Evolutionary conservation across 2,113 vertebrate genomes (phyloP).

Genomic region (Ornithorhynchus anatinus): DNA sequence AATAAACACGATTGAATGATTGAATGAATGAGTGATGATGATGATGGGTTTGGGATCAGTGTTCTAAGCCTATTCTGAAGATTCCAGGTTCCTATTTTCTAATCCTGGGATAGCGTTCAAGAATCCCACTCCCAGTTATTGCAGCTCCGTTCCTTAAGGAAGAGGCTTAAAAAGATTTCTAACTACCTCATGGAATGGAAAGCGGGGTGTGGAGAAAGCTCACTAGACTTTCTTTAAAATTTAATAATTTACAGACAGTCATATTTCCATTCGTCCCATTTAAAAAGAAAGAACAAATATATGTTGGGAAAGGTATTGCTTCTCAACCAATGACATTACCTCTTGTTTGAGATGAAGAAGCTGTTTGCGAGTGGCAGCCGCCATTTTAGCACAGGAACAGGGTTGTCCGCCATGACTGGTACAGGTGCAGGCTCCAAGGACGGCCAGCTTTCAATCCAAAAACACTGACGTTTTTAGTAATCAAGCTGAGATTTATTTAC

Average conservation of each 20-base stretch:
- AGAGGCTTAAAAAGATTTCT: too few species aligned
- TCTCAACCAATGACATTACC: conserved; percentile 60
- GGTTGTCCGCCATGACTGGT: conserved; percentile 55
- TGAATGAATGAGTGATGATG: too few species aligned
- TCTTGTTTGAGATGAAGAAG: conserved; percentile 84
- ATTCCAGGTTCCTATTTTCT: too few species aligned
- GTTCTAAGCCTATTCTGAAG: too few species aligned
- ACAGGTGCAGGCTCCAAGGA: conserved; percentile 85
- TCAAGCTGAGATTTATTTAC: not conserved
- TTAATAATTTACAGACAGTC: not conserved
- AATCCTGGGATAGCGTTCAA: too few species aligned
- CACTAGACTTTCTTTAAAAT: too few species aligned
- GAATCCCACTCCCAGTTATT: too few species aligned
- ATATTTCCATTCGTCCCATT: not conserved
- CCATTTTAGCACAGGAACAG: conserved; percentile 81
- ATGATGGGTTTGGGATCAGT: too few species aligned
- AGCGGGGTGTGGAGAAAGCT: too few species aligned
- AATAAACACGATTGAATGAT: too few species aligned
- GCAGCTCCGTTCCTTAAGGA: too few species aligned
- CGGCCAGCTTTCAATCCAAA: conserved; percentile 76
- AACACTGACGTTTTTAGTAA: not conserved
- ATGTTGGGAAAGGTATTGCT: not conserved
- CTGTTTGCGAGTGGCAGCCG: conserved; percentile 79
- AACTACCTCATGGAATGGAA: too few species aligned
- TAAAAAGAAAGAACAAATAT: not conserved